Base-by-base conservation (phyloP, 2,888 invertebrate species). In the Leptinotarsa peninsularis region DNA sequence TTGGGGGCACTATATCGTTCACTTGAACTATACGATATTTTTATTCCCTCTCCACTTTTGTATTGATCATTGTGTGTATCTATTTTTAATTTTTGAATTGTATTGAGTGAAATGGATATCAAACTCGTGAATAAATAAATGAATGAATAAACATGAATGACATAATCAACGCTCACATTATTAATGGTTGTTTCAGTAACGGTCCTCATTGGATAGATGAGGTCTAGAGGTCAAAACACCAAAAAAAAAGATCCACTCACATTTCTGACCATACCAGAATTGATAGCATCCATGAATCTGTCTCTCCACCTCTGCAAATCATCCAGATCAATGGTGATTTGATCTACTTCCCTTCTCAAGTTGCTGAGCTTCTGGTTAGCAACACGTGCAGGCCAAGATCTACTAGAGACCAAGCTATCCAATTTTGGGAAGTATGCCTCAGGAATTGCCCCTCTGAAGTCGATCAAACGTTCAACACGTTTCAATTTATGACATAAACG, bases 391-490 rank as follows among this genome's bases (percentile, higher is more conserved):
- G 95, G 94, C 93, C 94, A 95, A 3, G 93, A 90, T 0, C 94
- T 90, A 82, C 94, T 94, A 33, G 95, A 91, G 4, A 95, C 93
- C 80, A 93, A 89, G 2, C 94, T 94, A 88, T 95, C 94, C 85
- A 96, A 89, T 88, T 96, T 96, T 5, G 95, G 94, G 90, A 95
- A 96, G 87, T 96, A 96, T 0, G 93, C 96, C 86, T 96, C 95
- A 0, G 87, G 86, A 80, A 96, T 94, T 17, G 94, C 92, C 4
- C 91, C 91, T 1, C 92, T 90, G 87, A 94, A 91, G 86, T 95
- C 91, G 80, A 90, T 91, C 81, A 91, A 91, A 0, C 93, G 91
- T 43, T 88, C 89, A 2, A 93, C 93, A 0, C 94, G 91, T 0
- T 90, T 85, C 82, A 96, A 85, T 4, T 90, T 91, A 86, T 95